Percentiles rank a stretch among this genome's conserved stretches.
phyloP scores from a whole-genome alignment of 1,140 invertebrate genomes.

The Paracyclopina nana region DNA sequence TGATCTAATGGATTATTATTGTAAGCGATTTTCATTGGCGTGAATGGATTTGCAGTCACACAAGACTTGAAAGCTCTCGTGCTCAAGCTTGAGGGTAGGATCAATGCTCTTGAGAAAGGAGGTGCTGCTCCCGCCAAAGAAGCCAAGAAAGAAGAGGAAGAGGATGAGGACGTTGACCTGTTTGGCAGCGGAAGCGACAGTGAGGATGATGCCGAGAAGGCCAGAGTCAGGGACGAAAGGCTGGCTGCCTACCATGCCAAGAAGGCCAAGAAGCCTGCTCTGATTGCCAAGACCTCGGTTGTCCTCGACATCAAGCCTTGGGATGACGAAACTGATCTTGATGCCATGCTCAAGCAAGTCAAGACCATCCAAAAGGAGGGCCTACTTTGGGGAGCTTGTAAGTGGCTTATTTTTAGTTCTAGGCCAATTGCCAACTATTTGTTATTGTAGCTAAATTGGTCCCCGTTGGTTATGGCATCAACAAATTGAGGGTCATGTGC shows the following conservation, averaged over 20 bases:
- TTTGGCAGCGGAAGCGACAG: slow-evolving; percentile 53
- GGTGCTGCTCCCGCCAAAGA: slow-evolving; percentile 16
- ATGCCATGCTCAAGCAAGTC: slow-evolving; percentile 59
- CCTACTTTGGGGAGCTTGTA: slow-evolving; percentile 64
- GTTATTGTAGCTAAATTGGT: slow-evolving; percentile 53
- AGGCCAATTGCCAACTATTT: not conserved
- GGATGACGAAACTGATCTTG: slow-evolving; percentile 93
- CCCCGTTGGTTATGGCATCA: slow-evolving; percentile 83
- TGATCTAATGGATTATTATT: not conserved
- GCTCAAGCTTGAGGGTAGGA: slow-evolving; percentile 4
- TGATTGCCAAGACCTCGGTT: slow-evolving; percentile 86
- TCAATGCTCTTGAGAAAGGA: not conserved
- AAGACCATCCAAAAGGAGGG: slow-evolving; percentile 64
- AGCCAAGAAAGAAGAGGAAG: slow-evolving; percentile 36
- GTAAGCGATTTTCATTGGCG: too few relatives aligned
- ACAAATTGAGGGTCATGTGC: slow-evolving; percentile 84
- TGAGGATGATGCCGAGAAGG: slow-evolving; percentile 42
- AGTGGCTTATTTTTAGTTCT: not conserved
- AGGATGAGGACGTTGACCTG: slow-evolving; percentile 51
- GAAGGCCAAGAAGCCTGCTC: slow-evolving; percentile 73
- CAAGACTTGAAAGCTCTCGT: slow-evolving; percentile 5
- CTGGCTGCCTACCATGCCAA: slow-evolving; percentile 73
- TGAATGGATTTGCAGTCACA: not conserved
- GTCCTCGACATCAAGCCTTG: slow-evolving; percentile 89
- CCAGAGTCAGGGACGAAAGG: slow-evolving; percentile 45